Conservation (phyloP, 2,888 invertebrate genomes). For the Dorcus parallelipipedus region DNA sequence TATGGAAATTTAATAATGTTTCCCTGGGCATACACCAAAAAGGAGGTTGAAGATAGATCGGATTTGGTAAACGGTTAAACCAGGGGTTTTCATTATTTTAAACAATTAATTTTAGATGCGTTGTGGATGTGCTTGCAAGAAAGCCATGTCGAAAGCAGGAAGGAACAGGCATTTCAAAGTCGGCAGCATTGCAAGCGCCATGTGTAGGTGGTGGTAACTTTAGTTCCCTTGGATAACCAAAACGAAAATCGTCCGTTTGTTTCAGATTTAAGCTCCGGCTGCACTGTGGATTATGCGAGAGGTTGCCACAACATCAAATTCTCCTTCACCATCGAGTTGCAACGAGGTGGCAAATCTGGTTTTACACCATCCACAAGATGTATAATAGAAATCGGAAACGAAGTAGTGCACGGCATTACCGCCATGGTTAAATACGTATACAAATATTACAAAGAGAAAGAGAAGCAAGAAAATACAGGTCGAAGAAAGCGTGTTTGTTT, state of each 20-base stretch:
- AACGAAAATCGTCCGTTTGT: background rate
- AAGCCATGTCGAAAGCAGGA: conserved; percentile 19
- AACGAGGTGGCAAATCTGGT: conserved; percentile 26
- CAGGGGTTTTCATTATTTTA: background rate
- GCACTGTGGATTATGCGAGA: conserved; percentile 27
- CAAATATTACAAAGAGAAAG: conserved; percentile 17
- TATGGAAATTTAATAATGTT: conserved; percentile 30
- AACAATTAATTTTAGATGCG: conserved; percentile 17
- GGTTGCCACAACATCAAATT: conserved; percentile 28
- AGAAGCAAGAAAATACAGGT: no score
- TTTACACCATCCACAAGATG: conserved; percentile 21
- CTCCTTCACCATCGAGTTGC: conserved; percentile 29
- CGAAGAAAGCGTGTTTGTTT: no score
- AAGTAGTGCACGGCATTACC: conserved; percentile 23
- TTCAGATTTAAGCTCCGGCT: conserved; percentile 27
- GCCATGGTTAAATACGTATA: conserved; percentile 28
- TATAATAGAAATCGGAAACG: conserved; percentile 26
- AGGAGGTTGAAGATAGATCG: conserved; percentile 14
- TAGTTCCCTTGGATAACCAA: background rate
- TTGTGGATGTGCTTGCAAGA: conserved; percentile 20
- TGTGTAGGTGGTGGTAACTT: conserved; percentile 21
- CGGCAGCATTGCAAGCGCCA: conserved; percentile 23
- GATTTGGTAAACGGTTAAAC: conserved; percentile 20
- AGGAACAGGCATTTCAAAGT: conserved; percentile 21
- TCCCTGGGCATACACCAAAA: conserved; percentile 29